A percentile compares a stretch with the other conserved stretches of the same genome.
phyloP scores from a whole-genome alignment of 2,888 invertebrate species.

The Notocelia uddmanniana region DNA sequence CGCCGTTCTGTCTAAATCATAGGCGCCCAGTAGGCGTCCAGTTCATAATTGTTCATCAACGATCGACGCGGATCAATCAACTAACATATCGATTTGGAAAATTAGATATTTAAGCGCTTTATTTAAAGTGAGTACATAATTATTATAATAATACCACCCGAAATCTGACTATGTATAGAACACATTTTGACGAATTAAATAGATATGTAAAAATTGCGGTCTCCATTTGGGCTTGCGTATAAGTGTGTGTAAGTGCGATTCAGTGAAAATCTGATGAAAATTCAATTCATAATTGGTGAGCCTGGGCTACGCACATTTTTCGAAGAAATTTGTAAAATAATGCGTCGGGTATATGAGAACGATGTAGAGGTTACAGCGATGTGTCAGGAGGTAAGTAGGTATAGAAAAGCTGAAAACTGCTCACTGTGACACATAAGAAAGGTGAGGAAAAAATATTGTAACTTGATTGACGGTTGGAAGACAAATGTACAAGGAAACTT shows the following conservation, averaged over 20 bases:
- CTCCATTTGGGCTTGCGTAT: too few relatives aligned
- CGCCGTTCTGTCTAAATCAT: conserved; percentile 59
- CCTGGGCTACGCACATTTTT: too few relatives aligned
- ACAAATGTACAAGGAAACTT: neutral
- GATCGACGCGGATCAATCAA: neutral
- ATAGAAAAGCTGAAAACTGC: too few relatives aligned
- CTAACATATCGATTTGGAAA: neutral
- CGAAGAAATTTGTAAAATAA: too few relatives aligned
- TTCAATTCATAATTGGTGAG: too few relatives aligned
- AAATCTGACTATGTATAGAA: neutral
- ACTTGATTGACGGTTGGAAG: neutral
- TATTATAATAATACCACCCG: neutral
- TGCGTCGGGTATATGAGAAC: too few relatives aligned
- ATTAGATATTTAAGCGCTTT: neutral
- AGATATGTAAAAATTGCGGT: neutral
- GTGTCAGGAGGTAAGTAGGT: too few relatives aligned
- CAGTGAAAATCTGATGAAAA: too few relatives aligned
- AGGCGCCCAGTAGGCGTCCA: conserved; percentile 42
- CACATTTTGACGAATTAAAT: neutral
- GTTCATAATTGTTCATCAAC: conserved; percentile 12
- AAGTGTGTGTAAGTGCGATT: too few relatives aligned
- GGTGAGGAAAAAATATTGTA: too few relatives aligned
- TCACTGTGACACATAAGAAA: too few relatives aligned
- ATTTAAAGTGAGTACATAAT: neutral
- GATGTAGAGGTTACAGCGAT: too few relatives aligned